Percentiles rank a stretch among this genome's conserved stretches.
These are phyloP conservation scores for Tapirus indicus DNA, from an alignment of 2,797 vertebrate genomes.

Conservation along the genomic window DNA sequence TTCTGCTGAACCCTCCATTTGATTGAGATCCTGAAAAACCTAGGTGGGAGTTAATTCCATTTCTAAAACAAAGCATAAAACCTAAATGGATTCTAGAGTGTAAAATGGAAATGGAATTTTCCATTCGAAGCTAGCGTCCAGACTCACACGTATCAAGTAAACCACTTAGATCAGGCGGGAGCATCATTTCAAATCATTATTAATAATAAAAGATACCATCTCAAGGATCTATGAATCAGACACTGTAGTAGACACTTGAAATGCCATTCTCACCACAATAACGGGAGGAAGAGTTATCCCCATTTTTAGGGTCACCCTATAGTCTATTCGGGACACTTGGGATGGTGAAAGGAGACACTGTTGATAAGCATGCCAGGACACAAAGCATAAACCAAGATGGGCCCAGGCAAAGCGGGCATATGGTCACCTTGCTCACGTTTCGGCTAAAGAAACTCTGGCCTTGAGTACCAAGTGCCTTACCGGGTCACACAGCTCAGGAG, in stretches of 20 bases:
- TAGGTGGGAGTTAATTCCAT: background rate
- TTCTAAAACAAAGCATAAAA: conserved; percentile 55
- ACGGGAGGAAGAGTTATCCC: background rate
- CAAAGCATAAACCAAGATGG: background rate
- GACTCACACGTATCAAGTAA: background rate
- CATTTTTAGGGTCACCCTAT: background rate
- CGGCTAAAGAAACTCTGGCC: background rate
- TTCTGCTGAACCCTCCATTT: background rate
- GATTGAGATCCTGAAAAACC: background rate
- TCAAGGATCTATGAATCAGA: background rate
- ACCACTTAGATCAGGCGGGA: background rate
- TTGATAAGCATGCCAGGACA: background rate
- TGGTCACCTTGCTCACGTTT: background rate
- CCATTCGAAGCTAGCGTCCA: background rate
- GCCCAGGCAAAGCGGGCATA: background rate
- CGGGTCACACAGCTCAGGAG: background rate
- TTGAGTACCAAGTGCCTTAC: background rate
- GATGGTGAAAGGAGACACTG: background rate
- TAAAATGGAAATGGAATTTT: background rate
- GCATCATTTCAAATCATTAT: background rate
- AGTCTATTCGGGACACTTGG: background rate
- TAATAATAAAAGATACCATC: background rate
- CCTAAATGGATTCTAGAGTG: background rate
- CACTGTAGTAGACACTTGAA: background rate
- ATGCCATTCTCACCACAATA: background rate